Percentiles rank a stretch among this genome's conserved stretches.
Evolutionary conservation across 2,888 invertebrate species (phyloP).

Genomic region (Orchesella flavescens): DNA sequence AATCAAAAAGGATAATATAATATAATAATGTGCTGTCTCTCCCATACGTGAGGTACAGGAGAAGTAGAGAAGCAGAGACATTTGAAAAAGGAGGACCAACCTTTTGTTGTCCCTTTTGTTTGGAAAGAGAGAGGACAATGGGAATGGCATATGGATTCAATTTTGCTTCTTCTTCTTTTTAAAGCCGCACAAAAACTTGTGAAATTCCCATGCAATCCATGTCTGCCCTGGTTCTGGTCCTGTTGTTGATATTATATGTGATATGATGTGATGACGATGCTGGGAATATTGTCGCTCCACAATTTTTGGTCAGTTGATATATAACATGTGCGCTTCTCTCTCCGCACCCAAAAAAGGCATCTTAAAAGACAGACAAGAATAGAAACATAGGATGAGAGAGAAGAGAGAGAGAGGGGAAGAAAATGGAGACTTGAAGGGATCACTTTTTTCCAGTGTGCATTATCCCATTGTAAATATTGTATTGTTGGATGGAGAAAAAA

Average conservation of each 20-base stretch:
- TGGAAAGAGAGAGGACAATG: too few species aligned
- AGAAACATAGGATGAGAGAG: conserved; percentile 29
- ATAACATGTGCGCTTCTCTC: conserved; percentile 12
- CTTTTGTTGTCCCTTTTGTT: too few species aligned
- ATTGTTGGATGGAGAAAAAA: not conserved
- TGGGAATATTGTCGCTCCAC: conserved; percentile 14
- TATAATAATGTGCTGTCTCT: too few species aligned
- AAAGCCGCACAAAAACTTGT: not conserved
- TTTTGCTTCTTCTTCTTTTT: not conserved
- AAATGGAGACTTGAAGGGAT: conserved; percentile 55
- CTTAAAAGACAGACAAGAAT: conserved; percentile 11
- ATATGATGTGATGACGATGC: not conserved
- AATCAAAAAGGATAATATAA: too few species aligned
- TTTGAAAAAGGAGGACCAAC: too few species aligned
- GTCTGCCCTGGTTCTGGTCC: not conserved
- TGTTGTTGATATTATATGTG: too few species aligned
- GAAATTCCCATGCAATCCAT: conserved; percentile 5
- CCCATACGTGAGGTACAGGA: too few species aligned
- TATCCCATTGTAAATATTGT: too few species aligned
- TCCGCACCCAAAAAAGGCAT: conserved; percentile 42
- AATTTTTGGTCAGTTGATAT: conserved; percentile 39
- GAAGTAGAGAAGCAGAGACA: too few species aligned
- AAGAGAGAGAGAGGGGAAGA: conserved; percentile 8
- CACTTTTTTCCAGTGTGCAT: not conserved
- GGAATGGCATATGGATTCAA: too few species aligned